Conservation (phyloP, 1,140 invertebrate species). For the Piezodorus guildinii region DNA sequence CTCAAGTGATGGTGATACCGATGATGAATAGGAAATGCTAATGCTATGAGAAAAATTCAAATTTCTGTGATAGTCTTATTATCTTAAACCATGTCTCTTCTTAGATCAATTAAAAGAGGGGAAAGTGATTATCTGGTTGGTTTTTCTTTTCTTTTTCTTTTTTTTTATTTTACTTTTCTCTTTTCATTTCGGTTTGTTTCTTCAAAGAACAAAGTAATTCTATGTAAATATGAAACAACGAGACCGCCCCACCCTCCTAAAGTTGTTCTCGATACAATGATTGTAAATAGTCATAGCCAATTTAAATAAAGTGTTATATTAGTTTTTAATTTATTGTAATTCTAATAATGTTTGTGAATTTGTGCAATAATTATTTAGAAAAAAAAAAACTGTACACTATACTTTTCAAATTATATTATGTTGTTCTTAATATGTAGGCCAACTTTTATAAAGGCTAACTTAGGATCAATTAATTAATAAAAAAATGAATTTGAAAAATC, state of each 20-base stretch:
- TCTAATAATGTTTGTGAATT: constrained; percentile 5
- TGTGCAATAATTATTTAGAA: not conserved
- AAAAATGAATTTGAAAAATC: no score
- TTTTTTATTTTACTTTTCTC: not conserved
- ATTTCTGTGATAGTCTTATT: constrained; percentile 12
- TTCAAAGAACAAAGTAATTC: no score
- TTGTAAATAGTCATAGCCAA: constrained; percentile 11
- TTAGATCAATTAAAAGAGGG: constrained; percentile 4
- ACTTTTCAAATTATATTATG: no score
- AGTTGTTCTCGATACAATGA: not conserved
- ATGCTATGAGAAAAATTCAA: constrained; percentile 3
- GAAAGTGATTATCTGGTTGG: not conserved
- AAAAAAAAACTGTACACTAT: not conserved
- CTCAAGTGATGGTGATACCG: constrained; percentile 81
- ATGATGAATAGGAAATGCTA: constrained; percentile 53
- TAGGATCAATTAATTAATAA: not conserved
- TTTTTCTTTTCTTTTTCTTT: no score
- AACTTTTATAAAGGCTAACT: not conserved
- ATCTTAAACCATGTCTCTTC: constrained; percentile 5
- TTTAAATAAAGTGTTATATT: constrained; percentile 4
- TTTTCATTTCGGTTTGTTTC: not conserved
- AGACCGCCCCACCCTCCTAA: not conserved
- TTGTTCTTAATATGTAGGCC: no score
- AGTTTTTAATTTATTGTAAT: constrained; percentile 5
- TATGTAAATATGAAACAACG: constrained; percentile 6